Evolutionary conservation across 2,113 vertebrate genomes (phyloP).

Genomic region (Anser brachyrhynchus): DNA sequence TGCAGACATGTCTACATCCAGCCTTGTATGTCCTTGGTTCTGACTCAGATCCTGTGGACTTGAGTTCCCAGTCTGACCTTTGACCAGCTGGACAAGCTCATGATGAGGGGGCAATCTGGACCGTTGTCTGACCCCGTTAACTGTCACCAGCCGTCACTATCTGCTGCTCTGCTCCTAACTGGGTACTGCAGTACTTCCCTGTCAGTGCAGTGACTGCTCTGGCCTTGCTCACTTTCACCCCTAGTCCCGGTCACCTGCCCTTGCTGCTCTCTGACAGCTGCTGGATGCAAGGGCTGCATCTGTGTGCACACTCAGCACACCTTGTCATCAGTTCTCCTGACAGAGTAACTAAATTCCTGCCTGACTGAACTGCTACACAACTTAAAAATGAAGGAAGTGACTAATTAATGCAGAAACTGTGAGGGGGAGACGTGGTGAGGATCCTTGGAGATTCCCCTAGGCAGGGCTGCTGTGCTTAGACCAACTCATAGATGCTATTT

Average conservation of each 20-base stretch:
- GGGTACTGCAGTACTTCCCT: rapidly evolving
- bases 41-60: not conserved
- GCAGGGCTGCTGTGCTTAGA: not conserved
- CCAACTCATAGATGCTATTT: not conserved
- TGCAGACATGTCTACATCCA: not conserved
- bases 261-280: not conserved
- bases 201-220: not conserved
- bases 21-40: not conserved
- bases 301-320: not conserved
- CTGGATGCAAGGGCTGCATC: not conserved
- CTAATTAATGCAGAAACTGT: not conserved
- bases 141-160: not conserved
- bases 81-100: not conserved
- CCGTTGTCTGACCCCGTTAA: not conserved
- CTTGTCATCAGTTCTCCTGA: rapidly evolving
- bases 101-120: not conserved
- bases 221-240: not conserved
- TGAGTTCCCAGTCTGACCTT: not conserved
- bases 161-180: not conserved
- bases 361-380: not conserved
- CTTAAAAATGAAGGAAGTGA: not conserved
- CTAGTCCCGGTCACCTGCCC: rapidly evolving
- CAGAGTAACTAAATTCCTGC: not conserved
- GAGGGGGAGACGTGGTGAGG: not conserved
- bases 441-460: not conserved